Base-by-base conservation (phyloP, 2,888 invertebrate species). In the Andrena chrysosceles region DNA sequence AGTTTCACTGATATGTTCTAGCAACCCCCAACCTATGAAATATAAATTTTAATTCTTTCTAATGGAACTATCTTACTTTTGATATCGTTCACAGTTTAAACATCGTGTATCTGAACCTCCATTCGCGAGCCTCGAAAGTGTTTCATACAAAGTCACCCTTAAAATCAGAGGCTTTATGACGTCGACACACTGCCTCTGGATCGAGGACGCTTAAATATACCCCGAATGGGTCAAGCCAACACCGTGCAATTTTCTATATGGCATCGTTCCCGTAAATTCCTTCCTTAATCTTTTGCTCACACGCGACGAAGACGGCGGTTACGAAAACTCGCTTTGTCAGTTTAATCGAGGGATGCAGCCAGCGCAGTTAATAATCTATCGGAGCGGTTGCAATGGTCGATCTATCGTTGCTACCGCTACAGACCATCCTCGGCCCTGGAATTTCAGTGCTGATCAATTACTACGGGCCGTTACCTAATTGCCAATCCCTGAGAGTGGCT, bases 391-490 rank as follows among this genome's bases (percentile, higher is more conserved):
- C 60, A 35, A 67, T 49, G 35, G 59, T 33, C 74, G 73, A 78
- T 72, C 64, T 33, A 20, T 62, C 59, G 63, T 52, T 69, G 31
- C n/a, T 42, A 16, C 10, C 52, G 49, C 16, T 67, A 33, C 62
- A 31, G 64, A 56, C 81, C 54, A 54, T 70, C 77, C 71, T 60
- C 78, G 49, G 71, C 64, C 56, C 74, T 77, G 85, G 84, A 84
- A 85, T 85, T 84, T 82, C 82, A 63, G 31, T 35, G 66, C 70
- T 82, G 85, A 85, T 85, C 78, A 84, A 84, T 71, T 80, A 62
- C 73, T 59, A 59, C 60, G 68, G 26, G 48, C 77, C 35, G 82
- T 77, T 82, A 71, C 74, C 83, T 78, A 75, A 83, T 83, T 81
- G 82, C 82, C 77, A 81, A 84, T 82, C 74, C 63, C 78, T 54